These are phyloP conservation scores for Euphonia xanthogaster DNA, from an alignment of 2,797 vertebrate genomes.

Conservation along the genomic window DNA sequence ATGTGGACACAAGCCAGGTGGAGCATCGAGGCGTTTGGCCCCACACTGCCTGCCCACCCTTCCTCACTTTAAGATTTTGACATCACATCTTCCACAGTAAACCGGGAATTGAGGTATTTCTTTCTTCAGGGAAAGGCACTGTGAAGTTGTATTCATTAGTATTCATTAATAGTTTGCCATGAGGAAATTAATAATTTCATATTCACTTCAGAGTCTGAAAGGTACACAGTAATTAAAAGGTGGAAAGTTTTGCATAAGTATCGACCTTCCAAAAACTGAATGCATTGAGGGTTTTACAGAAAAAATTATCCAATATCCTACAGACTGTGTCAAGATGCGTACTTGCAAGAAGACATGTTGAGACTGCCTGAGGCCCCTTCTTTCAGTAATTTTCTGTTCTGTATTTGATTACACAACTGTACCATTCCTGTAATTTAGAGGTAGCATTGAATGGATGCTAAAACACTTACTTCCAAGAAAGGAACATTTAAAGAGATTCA, in stretches of 20 bases:
- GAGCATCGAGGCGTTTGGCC: not conserved
- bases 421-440: conserved; percentile 28
- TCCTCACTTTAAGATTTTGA: not conserved
- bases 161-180: conserved; percentile 23
- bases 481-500: conserved; percentile 42
- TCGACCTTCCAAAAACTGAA: not conserved
- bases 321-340: not conserved
- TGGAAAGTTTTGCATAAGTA: not conserved
- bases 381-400: conserved; percentile 38
- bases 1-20: not conserved
- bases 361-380: not conserved
- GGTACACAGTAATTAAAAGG: conserved; percentile 26
- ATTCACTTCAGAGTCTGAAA: not conserved
- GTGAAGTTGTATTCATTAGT: not conserved
- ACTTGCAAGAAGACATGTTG: not conserved
- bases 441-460: not conserved
- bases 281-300: not conserved
- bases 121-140: not conserved
- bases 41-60: not conserved
- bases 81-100: not conserved
- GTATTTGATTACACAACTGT: conserved; percentile 28
- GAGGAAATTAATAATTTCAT: conserved; percentile 42
- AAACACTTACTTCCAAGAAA: conserved; percentile 51
- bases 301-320: not conserved
- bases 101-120: not conserved